Percentiles rank a stretch among this genome's conserved stretches.
These are phyloP conservation scores for Pithys albifrons DNA, from an alignment of 2,113 vertebrate species.

Conservation along the genomic window DNA sequence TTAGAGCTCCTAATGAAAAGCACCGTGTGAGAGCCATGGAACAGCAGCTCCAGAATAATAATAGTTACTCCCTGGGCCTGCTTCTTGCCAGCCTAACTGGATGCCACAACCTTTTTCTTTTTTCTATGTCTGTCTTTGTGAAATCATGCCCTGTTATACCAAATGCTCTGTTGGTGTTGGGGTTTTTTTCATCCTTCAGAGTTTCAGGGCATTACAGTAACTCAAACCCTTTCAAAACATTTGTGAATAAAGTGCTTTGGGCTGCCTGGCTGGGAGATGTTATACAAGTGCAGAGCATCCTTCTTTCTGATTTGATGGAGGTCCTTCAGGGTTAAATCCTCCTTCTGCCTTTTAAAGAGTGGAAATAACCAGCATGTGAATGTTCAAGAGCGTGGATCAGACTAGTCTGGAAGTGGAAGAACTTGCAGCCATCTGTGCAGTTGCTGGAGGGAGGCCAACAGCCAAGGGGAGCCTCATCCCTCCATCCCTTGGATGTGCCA, in stretches of 20 bases:
- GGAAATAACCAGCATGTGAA: conserved; percentile 20
- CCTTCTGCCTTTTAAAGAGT: conserved; percentile 27
- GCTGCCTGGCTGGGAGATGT: not conserved
- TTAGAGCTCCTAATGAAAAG: conserved; percentile 60
- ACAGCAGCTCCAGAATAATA: not conserved
- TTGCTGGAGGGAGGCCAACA: conserved; percentile 4
- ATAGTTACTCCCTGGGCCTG: not conserved
- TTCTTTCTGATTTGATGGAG: not conserved
- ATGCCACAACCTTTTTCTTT: not conserved
- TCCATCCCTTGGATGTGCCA: not conserved
- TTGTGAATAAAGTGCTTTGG: not conserved
- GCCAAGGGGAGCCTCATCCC: not conserved
- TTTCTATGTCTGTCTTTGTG: not conserved
- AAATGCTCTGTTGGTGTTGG: not conserved
- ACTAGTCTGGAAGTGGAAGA: not conserved
- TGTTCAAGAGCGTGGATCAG: not conserved
- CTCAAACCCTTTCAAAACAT: not conserved
- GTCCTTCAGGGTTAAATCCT: conserved; percentile 44
- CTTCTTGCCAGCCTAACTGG: not conserved
- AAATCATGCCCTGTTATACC: not conserved
- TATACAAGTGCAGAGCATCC: not conserved
- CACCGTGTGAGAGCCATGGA: not conserved
- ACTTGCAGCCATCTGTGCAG: conserved; percentile 24
- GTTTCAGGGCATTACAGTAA: conserved; percentile 6
- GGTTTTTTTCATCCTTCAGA: not conserved